A percentile compares a stretch with the other conserved stretches of the same genome.
Conservation (phyloP, 35 echinoderm and acorn worm genomes). For the Ophiothrix spiculata region DNA sequence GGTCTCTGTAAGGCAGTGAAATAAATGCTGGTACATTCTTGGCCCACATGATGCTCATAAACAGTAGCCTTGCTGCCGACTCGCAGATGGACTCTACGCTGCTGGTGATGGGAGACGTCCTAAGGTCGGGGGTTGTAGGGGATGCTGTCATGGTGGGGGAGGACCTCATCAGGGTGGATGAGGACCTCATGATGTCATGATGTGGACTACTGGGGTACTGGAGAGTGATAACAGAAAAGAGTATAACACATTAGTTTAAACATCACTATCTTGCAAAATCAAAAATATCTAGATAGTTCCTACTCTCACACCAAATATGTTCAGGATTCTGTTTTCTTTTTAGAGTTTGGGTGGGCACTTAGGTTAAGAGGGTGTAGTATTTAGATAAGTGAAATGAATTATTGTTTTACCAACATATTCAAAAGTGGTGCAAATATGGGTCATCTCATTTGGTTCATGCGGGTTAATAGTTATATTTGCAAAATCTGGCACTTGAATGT, state of each 20-base stretch:
- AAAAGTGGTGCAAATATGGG: no score
- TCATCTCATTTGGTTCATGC: no score
- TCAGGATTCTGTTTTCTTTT: no score
- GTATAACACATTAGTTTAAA: no score
- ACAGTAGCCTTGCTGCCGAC: conserved; percentile 79
- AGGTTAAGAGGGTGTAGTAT: no score
- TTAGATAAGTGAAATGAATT: no score
- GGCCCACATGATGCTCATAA: conserved; percentile 98
- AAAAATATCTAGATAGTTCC: neutral
- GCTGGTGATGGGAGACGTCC: no score
- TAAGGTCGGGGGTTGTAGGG: no score
- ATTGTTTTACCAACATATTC: no score
- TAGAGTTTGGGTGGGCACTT: no score
- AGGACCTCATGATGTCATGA: conserved; percentile 19
- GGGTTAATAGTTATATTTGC: no score
- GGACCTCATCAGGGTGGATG: neutral
- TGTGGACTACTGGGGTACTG: conserved; percentile 32
- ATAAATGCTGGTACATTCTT: conserved; percentile 97
- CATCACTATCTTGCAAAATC: neutral
- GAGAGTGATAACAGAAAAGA: neutral
- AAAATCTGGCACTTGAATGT: no score
- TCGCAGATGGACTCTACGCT: conserved; percentile 77
- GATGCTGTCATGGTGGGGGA: neutral
- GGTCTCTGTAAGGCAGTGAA: conserved; percentile 71
- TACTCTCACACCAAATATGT: neutral